A percentile compares a stretch with the other conserved stretches of the same genome.
Evolutionary conservation across 2,888 invertebrate genomes (phyloP).

Genomic region (Watsonalla binaria): DNA sequence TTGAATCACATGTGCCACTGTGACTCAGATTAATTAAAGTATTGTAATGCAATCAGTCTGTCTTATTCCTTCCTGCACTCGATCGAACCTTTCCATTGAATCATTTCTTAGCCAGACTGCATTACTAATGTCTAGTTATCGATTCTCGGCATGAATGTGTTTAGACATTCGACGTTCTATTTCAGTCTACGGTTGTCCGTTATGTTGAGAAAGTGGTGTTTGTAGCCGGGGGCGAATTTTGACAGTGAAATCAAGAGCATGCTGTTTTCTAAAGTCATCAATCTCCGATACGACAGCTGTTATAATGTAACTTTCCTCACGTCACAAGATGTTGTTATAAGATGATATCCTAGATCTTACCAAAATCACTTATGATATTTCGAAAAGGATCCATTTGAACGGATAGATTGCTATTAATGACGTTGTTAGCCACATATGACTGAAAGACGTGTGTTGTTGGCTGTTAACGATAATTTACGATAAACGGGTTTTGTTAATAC

Average conservation of each 20-base stretch:
- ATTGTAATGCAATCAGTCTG: too few relatives aligned
- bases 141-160: background rate
- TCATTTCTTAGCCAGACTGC: background rate
- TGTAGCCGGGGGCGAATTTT: constrained; percentile 24
- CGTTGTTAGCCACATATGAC: background rate
- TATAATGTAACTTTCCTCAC: too few relatives aligned
- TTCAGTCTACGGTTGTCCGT: background rate
- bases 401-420: background rate
- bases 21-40: too few relatives aligned
- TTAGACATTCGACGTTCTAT: background rate
- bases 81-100: background rate
- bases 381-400: too few relatives aligned
- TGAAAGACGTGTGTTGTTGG: too few relatives aligned
- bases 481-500: background rate
- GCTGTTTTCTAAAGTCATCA: background rate
- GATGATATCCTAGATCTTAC: too few relatives aligned
- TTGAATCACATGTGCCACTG: too few relatives aligned
- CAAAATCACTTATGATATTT: too few relatives aligned
- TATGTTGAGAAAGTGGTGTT: constrained; percentile 34
- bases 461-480: too few relatives aligned
- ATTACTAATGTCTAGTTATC: background rate
- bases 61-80: background rate
- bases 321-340: too few relatives aligned
- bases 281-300: background rate
- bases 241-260: constrained; percentile 33